Evolutionary conservation across 2,888 invertebrate genomes (phyloP).

Genomic region (Acleris holmiana): DNA sequence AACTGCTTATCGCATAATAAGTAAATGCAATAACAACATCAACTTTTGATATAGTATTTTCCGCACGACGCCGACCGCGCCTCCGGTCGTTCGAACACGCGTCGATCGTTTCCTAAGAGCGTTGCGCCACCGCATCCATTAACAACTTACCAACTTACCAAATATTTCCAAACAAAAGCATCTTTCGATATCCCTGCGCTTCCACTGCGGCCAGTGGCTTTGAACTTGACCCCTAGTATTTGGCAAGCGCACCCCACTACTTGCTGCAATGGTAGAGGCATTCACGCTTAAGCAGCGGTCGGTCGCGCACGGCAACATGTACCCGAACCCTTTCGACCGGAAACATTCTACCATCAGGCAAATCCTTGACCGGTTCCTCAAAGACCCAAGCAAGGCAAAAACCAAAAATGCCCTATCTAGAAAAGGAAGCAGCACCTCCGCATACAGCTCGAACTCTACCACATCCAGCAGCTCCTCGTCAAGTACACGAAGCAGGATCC

Average conservation of each 20-base stretch:
- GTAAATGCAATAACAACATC: too few relatives aligned
- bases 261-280: slow-evolving; percentile 34
- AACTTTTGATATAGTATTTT: slow-evolving; percentile 1
- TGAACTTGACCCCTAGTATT: slow-evolving; percentile 60
- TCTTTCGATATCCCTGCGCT: slow-evolving; percentile 11
- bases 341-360: slow-evolving; percentile 88
- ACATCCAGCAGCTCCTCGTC: slow-evolving; percentile 42
- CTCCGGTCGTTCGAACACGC: slow-evolving; percentile 44
- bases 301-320: slow-evolving; percentile 73
- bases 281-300: slow-evolving; percentile 49
- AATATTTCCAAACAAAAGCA: slow-evolving; percentile 36
- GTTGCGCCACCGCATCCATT: slow-evolving; percentile 33
- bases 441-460: slow-evolving; percentile 54
- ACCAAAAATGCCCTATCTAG: slow-evolving; percentile 61
- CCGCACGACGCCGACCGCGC: neutral
- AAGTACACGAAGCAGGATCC: slow-evolving; percentile 45
- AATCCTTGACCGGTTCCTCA: slow-evolving; percentile 85
- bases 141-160: slow-evolving; percentile 27
- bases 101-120: slow-evolving; percentile 47
- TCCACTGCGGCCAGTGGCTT: slow-evolving; percentile 17
- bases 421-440: slow-evolving; percentile 57
- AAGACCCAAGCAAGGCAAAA: slow-evolving; percentile 58
- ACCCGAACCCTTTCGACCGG: slow-evolving; percentile 88
- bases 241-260: slow-evolving; percentile 50
- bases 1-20: too few relatives aligned